Evolutionary conservation across 2,797 vertebrate species (phyloP).

Genomic region (Poeciliopsis presidionis): DNA sequence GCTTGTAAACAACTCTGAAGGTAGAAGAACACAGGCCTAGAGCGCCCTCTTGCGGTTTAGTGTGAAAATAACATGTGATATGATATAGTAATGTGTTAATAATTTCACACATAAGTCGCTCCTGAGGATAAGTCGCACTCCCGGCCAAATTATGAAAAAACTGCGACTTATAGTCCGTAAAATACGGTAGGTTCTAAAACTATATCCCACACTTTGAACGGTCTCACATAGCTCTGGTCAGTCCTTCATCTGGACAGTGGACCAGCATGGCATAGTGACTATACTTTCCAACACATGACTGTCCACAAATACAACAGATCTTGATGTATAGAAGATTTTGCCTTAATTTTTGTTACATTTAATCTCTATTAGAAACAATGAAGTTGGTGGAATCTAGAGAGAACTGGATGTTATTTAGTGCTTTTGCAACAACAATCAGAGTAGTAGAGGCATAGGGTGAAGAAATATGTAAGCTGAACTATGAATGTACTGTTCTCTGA

Average conservation of each 20-base stretch:
- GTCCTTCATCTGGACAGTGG: background rate
- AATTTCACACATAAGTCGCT: too few relatives aligned
- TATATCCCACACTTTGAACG: background rate
- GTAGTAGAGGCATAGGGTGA: background rate
- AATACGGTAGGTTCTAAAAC: background rate
- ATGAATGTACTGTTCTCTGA: background rate
- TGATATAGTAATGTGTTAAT: too few relatives aligned
- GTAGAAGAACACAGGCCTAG: too few relatives aligned
- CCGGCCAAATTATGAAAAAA: too few relatives aligned
- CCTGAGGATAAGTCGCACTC: too few relatives aligned
- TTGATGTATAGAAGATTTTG: background rate
- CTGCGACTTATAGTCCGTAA: too few relatives aligned
- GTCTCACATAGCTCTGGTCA: background rate
- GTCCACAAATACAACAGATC: background rate
- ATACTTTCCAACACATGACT: background rate
- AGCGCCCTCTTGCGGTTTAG: too few relatives aligned
- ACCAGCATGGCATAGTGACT: background rate
- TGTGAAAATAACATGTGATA: too few relatives aligned
- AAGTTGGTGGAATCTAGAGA: background rate
- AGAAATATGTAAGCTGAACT: background rate
- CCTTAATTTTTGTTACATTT: background rate
- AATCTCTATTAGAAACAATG: background rate
- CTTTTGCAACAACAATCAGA: background rate
- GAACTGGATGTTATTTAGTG: background rate
- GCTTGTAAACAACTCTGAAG: too few relatives aligned